Conservation (phyloP, 2,888 invertebrate species). For the Drosophila mimetica region DNA sequence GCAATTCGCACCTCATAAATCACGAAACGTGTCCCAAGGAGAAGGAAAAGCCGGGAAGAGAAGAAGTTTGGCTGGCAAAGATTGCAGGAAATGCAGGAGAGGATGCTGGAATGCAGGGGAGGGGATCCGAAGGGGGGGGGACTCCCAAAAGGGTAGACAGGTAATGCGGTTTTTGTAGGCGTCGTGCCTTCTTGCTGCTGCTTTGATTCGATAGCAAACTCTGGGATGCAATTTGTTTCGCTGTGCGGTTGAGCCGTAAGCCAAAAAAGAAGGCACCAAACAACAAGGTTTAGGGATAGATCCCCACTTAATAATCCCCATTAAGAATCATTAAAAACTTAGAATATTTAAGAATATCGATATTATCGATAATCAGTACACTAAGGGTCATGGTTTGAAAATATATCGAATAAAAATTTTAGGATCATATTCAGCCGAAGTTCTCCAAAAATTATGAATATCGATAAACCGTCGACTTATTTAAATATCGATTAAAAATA, state of each 20-base stretch:
- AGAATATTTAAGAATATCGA: too few species aligned
- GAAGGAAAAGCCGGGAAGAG: conserved; percentile 53
- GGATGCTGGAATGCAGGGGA: neutral
- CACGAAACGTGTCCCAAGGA: conserved; percentile 83
- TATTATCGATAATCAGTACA: too few species aligned
- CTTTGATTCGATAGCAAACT: conserved; percentile 48
- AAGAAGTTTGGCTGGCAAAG: conserved; percentile 52
- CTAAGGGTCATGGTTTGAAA: too few species aligned
- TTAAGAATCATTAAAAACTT: too few species aligned
- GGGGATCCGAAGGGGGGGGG: neutral
- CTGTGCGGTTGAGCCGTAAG: conserved; percentile 16
- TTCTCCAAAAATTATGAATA: neutral
- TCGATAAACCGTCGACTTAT: too few species aligned
- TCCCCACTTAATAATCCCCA: too few species aligned
- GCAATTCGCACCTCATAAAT: conserved; percentile 84
- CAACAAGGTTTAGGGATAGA: conserved; percentile 7
- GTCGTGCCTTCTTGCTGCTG: conserved; percentile 42
- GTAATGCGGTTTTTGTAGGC: conserved; percentile 43
- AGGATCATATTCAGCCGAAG: neutral
- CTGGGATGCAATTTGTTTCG: conserved; percentile 51
- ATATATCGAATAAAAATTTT: neutral
- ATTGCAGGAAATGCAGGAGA: conserved; percentile 52
- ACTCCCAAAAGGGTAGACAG: conserved; percentile 12
- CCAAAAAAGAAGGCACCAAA: conserved; percentile 13
- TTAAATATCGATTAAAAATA: too few species aligned